Evolutionary conservation across 2,797 vertebrate genomes (phyloP).

Genomic region (Saxicola maurus): DNA sequence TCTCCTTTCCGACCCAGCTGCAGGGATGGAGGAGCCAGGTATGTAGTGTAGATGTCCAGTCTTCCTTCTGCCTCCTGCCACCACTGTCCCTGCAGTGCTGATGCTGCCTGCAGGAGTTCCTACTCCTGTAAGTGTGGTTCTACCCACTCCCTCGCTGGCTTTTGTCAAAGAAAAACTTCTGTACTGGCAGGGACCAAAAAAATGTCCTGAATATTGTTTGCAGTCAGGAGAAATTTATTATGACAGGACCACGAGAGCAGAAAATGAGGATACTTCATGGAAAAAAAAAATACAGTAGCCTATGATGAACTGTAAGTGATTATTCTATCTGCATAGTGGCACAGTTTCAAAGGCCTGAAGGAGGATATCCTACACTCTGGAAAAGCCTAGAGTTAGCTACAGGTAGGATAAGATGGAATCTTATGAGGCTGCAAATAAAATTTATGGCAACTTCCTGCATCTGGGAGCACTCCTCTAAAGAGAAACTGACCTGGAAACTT

Average conservation of each 20-base stretch:
- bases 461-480: not conserved
- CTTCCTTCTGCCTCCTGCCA: not conserved
- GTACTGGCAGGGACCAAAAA: not conserved
- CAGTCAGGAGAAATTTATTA: not conserved
- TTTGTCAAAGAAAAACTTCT: not conserved
- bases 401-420: not conserved
- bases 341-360: not conserved
- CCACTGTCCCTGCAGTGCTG: not conserved
- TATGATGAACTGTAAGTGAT: not conserved
- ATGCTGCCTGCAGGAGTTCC: fast-evolving
- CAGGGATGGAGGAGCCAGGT: not conserved
- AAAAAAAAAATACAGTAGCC: not conserved
- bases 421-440: not conserved
- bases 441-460: not conserved
- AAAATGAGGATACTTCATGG: not conserved
- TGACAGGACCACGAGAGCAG: not conserved
- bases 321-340: not conserved
- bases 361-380: not conserved
- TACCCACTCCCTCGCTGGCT: not conserved
- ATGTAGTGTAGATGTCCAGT: not conserved
- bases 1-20: not conserved
- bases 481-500: not conserved
- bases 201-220: not conserved
- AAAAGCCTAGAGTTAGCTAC: not conserved
- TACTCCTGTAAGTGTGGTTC: not conserved